Evolutionary conservation across 2,113 vertebrate species (phyloP), one percentile per base, ranked within the genome.

Genomic region (Nibea coibor): DNA sequence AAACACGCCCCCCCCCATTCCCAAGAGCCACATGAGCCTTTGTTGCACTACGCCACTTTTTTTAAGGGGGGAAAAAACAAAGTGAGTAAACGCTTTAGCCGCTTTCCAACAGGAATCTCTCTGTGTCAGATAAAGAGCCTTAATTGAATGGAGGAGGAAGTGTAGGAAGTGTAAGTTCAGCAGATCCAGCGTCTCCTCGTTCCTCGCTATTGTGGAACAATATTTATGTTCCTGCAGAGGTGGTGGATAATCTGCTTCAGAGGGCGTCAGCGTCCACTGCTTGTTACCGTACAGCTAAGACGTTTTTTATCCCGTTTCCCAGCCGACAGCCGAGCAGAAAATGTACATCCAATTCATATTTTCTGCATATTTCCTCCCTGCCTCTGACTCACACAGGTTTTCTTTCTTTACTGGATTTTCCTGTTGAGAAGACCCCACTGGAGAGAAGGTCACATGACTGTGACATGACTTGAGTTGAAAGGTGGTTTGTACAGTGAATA

Each of bases 91-190:
- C 31, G 53, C 79, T 86, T 81, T 47, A 80, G 72, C 76, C 56
- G 16, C 63, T 62, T 86, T 93, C 88, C 87, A 89, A 87, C 93
- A 92, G 92, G 93, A 94, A 92, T 91, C 43, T 78, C 84, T 87
- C 72, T 51, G 35, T 64, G 53, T 91, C 85, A 77, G 93, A 95
- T 93, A 93, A 94, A 89, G 88, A 72, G 68, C 74, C 80, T 88
- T 91, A 88, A 94, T 82, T 93, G 94, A 95, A 95, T 94, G 83
- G 84, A 87, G 87, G 91, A 89, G 93, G 94, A 95, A 94, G 93
- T 87, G 73, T 68, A 84, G 94, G 93, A 94, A 95, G 93, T 91
- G 86, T 83, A 87, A 85, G 84, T 94, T 91, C 90, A 81, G 81
- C 87, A 81, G 80, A 85, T 88, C 82, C 84, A 83, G 78, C 51